Percentiles rank a stretch among this genome's conserved stretches.
phyloP scores from a whole-genome alignment of 2,113 vertebrate genomes.

The Gobiocypris rarus region DNA sequence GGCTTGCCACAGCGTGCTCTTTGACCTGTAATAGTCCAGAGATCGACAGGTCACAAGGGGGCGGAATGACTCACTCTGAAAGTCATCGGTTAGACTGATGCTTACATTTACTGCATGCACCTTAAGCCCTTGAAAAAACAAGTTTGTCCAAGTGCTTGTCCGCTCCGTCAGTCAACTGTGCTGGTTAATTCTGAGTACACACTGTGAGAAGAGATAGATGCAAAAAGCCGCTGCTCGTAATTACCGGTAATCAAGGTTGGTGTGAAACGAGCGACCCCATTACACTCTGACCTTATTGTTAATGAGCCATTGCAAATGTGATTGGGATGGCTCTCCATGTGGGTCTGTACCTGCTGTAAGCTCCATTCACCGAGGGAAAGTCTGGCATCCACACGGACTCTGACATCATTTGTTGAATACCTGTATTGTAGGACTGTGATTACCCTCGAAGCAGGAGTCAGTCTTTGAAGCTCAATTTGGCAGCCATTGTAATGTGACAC shows the following conservation, averaged over 20 bases:
- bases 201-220: slow-evolving; percentile 23
- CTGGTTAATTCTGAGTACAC: slow-evolving; percentile 29
- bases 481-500: slow-evolving; percentile 53
- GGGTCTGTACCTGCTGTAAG: slow-evolving; percentile 50
- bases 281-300: slow-evolving; percentile 59
- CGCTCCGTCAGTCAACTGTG: slow-evolving; percentile 21
- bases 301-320: slow-evolving; percentile 61
- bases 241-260: slow-evolving; percentile 59
- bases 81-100: slow-evolving; percentile 15
- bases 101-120: slow-evolving; percentile 40
- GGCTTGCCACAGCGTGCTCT: slow-evolving; percentile 16
- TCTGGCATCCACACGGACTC: slow-evolving; percentile 39
- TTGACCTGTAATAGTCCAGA: slow-evolving; percentile 43
- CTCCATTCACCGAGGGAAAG: slow-evolving; percentile 40
- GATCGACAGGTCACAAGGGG: background rate
- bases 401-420: slow-evolving; percentile 51
- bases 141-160: background rate
- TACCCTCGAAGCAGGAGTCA: slow-evolving; percentile 55
- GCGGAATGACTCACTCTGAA: slow-evolving; percentile 35
- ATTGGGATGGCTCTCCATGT: slow-evolving; percentile 46
- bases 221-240: slow-evolving; percentile 54
- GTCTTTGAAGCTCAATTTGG: slow-evolving; percentile 53
- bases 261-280: slow-evolving; percentile 56
- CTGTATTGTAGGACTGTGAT: slow-evolving; percentile 57
- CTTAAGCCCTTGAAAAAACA: slow-evolving; percentile 13